These are phyloP conservation scores for Phyllotreta striolata DNA, from an alignment of 2,888 invertebrate genomes.

Conservation along the genomic window DNA sequence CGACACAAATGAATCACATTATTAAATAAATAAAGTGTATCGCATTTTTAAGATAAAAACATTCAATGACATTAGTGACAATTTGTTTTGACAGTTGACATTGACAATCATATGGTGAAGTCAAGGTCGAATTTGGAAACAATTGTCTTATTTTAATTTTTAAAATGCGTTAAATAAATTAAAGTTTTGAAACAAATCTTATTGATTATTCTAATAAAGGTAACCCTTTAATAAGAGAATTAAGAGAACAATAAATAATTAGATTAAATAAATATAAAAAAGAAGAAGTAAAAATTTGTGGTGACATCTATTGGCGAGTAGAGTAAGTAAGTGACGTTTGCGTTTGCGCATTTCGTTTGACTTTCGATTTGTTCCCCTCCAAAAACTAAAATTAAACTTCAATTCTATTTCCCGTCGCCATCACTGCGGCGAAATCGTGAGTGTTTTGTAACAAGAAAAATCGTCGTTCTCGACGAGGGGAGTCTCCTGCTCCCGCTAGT, in stretches of 20 bases:
- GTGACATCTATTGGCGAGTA: background rate
- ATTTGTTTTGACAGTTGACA: background rate
- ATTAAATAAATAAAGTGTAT: slow-evolving; percentile 8
- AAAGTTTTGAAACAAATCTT: too few relatives aligned
- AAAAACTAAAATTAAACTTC: slow-evolving; percentile 25
- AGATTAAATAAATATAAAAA: background rate
- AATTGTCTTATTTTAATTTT: background rate
- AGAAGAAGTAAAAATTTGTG: background rate
- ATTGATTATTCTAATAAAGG: too few relatives aligned
- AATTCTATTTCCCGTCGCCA: slow-evolving; percentile 69
- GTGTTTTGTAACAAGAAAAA: slow-evolving; percentile 61
- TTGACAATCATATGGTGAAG: background rate
- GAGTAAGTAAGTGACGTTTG: slow-evolving; percentile 4
- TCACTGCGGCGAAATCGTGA: slow-evolving; percentile 71
- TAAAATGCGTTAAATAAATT: too few relatives aligned
- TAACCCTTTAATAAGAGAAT: too few relatives aligned
- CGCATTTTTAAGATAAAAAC: background rate
- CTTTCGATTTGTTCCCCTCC: slow-evolving; percentile 1
- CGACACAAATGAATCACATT: slow-evolving; percentile 11
- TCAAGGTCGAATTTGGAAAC: too few relatives aligned
- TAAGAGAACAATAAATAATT: too few relatives aligned
- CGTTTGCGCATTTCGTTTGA: slow-evolving; percentile 19
- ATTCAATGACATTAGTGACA: too few relatives aligned
- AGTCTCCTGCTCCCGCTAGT: slow-evolving; percentile 68
- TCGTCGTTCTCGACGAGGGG: slow-evolving; percentile 74